Conservation (phyloP, 2,888 invertebrate genomes). For the Osedax frankpressi region DNA sequence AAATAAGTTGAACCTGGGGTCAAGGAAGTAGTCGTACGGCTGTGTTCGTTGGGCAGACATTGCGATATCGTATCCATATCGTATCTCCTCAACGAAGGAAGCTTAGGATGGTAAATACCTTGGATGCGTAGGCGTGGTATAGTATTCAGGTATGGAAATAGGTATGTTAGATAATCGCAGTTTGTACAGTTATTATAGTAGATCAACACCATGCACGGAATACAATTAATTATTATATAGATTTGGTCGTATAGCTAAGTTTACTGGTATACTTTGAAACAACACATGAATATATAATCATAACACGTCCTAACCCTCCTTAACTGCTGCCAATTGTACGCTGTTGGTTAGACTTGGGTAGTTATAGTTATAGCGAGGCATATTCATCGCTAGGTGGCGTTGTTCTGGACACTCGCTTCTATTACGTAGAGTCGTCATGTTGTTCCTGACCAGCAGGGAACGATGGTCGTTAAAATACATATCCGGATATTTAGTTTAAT, state of each 20-base stretch:
- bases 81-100: conserved; percentile 42
- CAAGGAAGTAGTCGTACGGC: conserved; percentile 36
- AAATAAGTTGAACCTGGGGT: conserved; percentile 38
- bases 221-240: no score
- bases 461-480: no score
- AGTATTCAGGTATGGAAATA: background rate
- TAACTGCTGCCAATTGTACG: conserved; percentile 19
- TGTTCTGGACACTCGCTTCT: background rate
- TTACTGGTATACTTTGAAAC: no score
- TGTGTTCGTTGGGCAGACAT: conserved; percentile 41
- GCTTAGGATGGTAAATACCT: conserved; percentile 39
- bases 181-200: no score
- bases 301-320: background rate
- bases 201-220: no score
- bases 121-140: conserved; percentile 13
- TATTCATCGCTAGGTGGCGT: conserved; percentile 31
- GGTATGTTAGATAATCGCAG: no score
- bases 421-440: conserved; percentile 17
- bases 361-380: conserved; percentile 39
- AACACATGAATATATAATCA: no score
- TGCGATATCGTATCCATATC: conserved; percentile 43
- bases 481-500: no score
- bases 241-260: no score
- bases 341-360: conserved; percentile 37
- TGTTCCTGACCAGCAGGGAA: no score